A percentile compares a stretch with the other conserved stretches of the same genome.
These are phyloP conservation scores for Stichodactyla mertensii DNA, from an alignment of 64 coral and sea anemone species.

Conservation along the genomic window DNA sequence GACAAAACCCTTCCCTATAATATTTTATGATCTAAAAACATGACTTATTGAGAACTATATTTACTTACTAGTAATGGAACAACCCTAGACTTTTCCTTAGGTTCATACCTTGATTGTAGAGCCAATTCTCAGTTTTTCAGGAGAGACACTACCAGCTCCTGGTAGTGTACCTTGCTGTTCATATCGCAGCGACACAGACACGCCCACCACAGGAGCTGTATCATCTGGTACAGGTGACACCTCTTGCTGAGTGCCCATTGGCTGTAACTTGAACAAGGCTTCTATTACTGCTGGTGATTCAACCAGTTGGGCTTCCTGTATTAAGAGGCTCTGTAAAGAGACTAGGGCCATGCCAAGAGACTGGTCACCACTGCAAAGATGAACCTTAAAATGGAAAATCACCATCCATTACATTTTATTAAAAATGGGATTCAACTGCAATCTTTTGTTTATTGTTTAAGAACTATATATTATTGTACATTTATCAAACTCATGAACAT, in stretches of 20 bases:
- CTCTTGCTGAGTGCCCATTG: conserved; percentile 26
- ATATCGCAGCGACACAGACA: conserved; percentile 63
- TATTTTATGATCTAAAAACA: too few species aligned
- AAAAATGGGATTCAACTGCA: too few species aligned
- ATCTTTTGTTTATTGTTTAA: too few species aligned
- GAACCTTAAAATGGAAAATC: conserved; percentile 46
- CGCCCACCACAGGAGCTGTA: conserved; percentile 52
- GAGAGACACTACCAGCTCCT: background rate
- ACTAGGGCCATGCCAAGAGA: conserved; percentile 71
- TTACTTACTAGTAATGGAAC: too few species aligned
- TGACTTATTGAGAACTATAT: too few species aligned
- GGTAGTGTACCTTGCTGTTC: conserved; percentile 23
- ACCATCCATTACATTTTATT: background rate
- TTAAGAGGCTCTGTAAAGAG: conserved; percentile 61
- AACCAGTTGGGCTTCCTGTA: conserved; percentile 22
- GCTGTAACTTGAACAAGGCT: conserved; percentile 51
- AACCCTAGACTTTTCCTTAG: too few species aligned
- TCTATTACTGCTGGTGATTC: conserved; percentile 51
- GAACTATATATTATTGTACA: too few species aligned
- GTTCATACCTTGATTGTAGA: background rate
- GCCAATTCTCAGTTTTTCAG: background rate
- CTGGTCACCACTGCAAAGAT: conserved; percentile 86
- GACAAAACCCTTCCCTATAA: too few species aligned
- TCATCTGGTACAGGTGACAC: conserved; percentile 30
- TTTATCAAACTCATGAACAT: too few species aligned